Conservation (phyloP, 2,797 vertebrate species). For the Lacerta viridis region DNA sequence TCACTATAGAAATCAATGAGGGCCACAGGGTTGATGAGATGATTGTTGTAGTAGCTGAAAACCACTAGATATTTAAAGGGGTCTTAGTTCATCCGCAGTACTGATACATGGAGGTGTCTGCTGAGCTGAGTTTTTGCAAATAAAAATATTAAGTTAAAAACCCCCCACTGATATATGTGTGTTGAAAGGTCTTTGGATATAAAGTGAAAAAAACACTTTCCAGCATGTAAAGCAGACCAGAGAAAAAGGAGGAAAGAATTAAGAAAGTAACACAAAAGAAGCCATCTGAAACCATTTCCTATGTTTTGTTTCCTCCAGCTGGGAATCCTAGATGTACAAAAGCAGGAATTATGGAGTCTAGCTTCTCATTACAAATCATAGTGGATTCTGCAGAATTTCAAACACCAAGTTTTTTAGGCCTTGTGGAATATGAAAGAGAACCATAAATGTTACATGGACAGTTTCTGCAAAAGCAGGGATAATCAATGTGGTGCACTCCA, state of each 20-base stretch:
- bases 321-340: not conserved
- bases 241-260: not conserved
- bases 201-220: not conserved
- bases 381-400: not conserved
- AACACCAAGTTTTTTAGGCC: not conserved
- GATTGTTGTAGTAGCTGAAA: constrained; percentile 4
- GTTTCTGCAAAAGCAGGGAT: not conserved
- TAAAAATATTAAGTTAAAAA: not conserved
- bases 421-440: not conserved
- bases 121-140: not conserved
- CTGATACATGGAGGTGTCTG: constrained; percentile 1
- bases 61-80: constrained; percentile 1
- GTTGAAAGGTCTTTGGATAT: constrained; percentile 18
- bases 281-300: constrained; percentile 2
- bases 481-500: too few relatives aligned
- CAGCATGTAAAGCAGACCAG: not conserved
- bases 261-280: not conserved
- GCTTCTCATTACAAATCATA: not conserved
- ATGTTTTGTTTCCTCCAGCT: constrained; percentile 1
- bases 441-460: too few relatives aligned
- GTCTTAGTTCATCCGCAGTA: not conserved
- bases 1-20: not conserved
- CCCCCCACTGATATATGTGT: not conserved
- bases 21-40: not conserved
- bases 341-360: not conserved